phyloP scores from a whole-genome alignment of 2,888 invertebrate species.

The Chymomyza caudatula region DNA sequence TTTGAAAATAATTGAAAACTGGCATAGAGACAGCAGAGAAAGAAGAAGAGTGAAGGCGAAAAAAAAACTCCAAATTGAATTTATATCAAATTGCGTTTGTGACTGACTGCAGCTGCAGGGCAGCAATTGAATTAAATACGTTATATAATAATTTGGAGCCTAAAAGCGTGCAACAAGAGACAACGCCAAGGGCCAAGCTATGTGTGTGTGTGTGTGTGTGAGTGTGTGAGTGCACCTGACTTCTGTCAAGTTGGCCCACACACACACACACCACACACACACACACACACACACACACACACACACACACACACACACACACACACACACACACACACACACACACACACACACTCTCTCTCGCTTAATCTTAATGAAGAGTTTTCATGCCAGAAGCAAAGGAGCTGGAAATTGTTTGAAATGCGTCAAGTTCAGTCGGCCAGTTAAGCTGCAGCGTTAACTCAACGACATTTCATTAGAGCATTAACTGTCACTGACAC shows the following conservation, averaged over 20 bases:
- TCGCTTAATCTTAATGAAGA: not conserved
- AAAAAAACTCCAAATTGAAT: not conserved
- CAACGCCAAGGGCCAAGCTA: not conserved
- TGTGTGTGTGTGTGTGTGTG: not conserved
- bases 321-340: too few relatives aligned
- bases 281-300: too few relatives aligned
- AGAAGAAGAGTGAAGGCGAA: too few relatives aligned
- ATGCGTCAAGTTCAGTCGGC: not conserved
- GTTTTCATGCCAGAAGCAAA: not conserved
- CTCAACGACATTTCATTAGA: constrained; percentile 69
- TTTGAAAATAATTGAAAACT: not conserved
- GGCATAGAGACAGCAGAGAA: too few relatives aligned
- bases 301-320: too few relatives aligned
- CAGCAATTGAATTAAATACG: not conserved
- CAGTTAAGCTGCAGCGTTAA: constrained; percentile 54
- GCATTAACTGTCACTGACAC: constrained; percentile 70
- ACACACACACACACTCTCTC: not conserved
- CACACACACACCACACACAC: too few relatives aligned
- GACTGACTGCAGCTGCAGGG: not conserved
- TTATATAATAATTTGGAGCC: not conserved
- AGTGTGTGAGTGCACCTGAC: constrained; percentile 25
- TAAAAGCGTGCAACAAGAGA: not conserved
- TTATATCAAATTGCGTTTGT: not conserved
- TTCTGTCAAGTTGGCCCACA: constrained; percentile 31
- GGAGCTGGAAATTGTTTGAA: constrained; percentile 13